Conservation (phyloP, 2,888 invertebrate genomes). For the Leptinotarsa peninsularis region DNA sequence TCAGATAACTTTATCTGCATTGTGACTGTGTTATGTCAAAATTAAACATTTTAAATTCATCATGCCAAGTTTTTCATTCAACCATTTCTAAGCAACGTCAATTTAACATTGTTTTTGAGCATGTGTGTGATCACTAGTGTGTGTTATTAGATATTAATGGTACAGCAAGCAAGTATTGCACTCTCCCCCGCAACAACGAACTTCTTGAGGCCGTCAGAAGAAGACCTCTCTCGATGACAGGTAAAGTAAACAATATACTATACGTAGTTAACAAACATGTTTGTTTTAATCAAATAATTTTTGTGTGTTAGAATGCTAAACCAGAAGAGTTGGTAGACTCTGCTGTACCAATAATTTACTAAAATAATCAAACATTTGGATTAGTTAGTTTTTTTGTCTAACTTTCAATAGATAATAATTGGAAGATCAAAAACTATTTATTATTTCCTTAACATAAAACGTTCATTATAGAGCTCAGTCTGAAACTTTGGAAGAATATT, state of each 20-base stretch:
- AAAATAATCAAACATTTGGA: too few relatives aligned
- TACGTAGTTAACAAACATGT: background rate
- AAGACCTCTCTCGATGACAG: conserved; percentile 73
- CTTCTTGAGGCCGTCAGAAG: conserved; percentile 70
- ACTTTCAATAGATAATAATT: too few relatives aligned
- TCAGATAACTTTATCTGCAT: too few relatives aligned
- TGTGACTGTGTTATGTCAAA: too few relatives aligned
- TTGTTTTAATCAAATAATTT: conserved; percentile 4
- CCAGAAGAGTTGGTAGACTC: background rate
- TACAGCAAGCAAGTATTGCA: conserved; percentile 71
- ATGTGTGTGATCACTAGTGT: conserved; percentile 60
- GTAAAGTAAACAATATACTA: conserved; percentile 59
- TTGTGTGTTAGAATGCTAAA: background rate
- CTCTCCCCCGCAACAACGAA: conserved; percentile 69
- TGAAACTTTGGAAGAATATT: too few relatives aligned
- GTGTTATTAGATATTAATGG: conserved; percentile 65
- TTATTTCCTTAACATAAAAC: too few relatives aligned
- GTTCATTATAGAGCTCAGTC: too few relatives aligned
- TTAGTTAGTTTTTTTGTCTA: too few relatives aligned
- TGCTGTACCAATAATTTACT: too few relatives aligned
- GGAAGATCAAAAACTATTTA: too few relatives aligned
- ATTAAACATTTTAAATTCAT: too few relatives aligned
- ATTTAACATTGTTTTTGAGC: conserved; percentile 45
- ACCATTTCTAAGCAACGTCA: background rate
- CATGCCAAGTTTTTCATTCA: background rate